Evolutionary conservation across 2,113 vertebrate species (phyloP), one percentile per base, ranked within the genome.

Genomic region (Tylochromis polylepis): DNA sequence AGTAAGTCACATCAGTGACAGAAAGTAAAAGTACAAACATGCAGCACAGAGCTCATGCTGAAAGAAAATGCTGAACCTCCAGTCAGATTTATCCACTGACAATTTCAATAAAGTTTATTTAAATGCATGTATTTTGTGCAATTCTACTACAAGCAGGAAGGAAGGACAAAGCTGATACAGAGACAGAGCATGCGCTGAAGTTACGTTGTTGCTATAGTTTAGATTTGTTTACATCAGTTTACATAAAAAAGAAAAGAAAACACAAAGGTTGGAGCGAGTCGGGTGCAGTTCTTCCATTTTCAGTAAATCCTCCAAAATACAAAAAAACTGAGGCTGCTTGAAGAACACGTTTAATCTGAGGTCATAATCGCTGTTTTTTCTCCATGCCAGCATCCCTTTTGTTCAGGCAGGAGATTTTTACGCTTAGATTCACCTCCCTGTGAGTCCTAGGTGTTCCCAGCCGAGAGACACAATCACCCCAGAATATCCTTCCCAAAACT

Each of bases 361-460:
- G 7, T 0, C 31, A 11, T n/a, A 11, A 12, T 0, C 10, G 0
- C 31, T 62, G 31, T 62, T 62, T 36, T n/a, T 36, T 62, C 31
- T 62, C 31, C 59, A 2, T 7, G 59, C 18, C 31, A 62, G 59
- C 29, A 14, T 8, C 22, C 6, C 1, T 3, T 62, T 20, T 34
- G 29, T 34, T 62, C 59, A 62, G 29, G 0, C 59, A 34, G 9
- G 59, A 62, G 1, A 62, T 9, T 62, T 7, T 62, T 31, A 62
- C 29, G 7, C 4, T 62, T 62, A 62, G 29, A 36, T 11, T 62
- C 16, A 34, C 20, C 59, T 62, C 16, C 29, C 9, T 1, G 59
- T 62, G 59, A 62, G 1, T 3, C 16, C 11, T 9, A 11, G 16
- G 59, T 62, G 16, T 62, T 62, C 16, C 62, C 14, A 41, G 38